Percentiles rank a stretch among this genome's conserved stretches.
These are phyloP conservation scores for Anolis carolinensis DNA, from an alignment of 2,113 vertebrate genomes.

Conservation along the genomic window DNA sequence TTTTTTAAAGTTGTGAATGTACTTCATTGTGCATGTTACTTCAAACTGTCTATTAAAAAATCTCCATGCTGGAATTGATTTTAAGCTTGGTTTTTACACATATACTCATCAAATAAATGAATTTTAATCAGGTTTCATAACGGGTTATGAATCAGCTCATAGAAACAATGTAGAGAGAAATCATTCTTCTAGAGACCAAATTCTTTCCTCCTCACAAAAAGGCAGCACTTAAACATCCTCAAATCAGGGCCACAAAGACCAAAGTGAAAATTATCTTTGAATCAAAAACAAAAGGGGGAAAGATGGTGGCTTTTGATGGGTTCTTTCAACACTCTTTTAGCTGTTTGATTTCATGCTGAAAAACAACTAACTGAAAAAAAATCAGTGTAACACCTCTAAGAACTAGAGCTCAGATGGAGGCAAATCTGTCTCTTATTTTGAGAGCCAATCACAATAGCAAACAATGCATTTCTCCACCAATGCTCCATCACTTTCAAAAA, in stretches of 20 bases:
- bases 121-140: background rate
- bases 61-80: background rate
- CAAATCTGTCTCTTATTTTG: background rate
- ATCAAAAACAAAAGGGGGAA: too few species aligned
- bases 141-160: background rate
- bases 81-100: background rate
- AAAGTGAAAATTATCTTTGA: background rate
- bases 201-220: too few species aligned
- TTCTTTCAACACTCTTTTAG: background rate
- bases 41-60: background rate
- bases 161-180: too few species aligned
- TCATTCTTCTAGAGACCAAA: too few species aligned
- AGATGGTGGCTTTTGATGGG: background rate
- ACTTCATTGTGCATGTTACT: background rate
- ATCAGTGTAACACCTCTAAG: background rate
- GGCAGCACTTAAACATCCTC: background rate
- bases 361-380: background rate
- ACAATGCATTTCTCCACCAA: background rate
- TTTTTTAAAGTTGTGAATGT: background rate
- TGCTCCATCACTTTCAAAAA: background rate
- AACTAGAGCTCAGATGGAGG: background rate
- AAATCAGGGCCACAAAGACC: too few species aligned
- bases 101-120: background rate
- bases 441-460: background rate
- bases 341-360: background rate